Conservation (phyloP, 2,888 invertebrate genomes). For the Chironomus tentans region DNA sequence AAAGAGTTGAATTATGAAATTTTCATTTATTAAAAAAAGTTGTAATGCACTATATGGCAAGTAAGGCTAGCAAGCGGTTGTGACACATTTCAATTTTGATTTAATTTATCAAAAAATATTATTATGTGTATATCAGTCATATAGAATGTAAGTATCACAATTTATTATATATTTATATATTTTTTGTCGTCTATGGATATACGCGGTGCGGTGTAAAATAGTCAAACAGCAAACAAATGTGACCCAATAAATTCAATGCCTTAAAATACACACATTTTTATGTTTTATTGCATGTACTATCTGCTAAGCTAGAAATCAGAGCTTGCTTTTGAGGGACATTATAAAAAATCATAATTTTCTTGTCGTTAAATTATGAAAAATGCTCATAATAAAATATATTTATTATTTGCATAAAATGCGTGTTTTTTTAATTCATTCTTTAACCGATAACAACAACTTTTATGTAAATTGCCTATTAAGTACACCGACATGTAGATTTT, state of each 20-base stretch:
- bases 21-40: too few species aligned
- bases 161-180: too few species aligned
- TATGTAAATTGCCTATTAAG: not conserved
- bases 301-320: not conserved
- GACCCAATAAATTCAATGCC: conserved; percentile 25
- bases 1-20: too few species aligned
- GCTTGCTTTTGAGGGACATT: not conserved
- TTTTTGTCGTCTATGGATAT: too few species aligned
- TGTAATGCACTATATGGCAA: too few species aligned
- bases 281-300: not conserved
- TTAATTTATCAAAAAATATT: not conserved
- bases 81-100: not conserved
- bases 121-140: not conserved
- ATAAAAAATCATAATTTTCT: not conserved
- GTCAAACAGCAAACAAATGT: not conserved
- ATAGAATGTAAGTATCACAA: too few species aligned
- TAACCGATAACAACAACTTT: not conserved
- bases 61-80: too few species aligned
- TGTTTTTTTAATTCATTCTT: not conserved
- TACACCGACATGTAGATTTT: not conserved
- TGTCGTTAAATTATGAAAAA: not conserved
- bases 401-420: conserved; percentile 19
- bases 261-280: not conserved
- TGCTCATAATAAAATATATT: too few species aligned
- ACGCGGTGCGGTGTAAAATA: not conserved